Conservation (phyloP, 2,113 vertebrate genomes). For the Epinephelus moara region DNA sequence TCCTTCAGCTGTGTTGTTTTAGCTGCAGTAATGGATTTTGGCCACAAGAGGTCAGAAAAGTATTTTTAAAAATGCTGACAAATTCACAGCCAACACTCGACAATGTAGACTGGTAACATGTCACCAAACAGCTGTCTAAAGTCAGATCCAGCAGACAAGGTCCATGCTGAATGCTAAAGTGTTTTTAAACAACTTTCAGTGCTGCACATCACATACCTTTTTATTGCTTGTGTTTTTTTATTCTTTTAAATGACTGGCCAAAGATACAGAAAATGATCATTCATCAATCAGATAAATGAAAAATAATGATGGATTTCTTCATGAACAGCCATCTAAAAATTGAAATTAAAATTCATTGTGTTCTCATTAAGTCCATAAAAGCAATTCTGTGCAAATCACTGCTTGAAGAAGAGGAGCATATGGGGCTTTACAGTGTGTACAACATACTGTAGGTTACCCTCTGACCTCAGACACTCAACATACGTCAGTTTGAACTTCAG, state of each 20-base stretch:
- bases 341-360: too few species aligned
- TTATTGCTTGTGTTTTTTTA: neutral
- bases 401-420: neutral
- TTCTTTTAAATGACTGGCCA: neutral
- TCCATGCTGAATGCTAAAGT: neutral
- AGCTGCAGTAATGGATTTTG: neutral
- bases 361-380: neutral
- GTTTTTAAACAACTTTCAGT: too few species aligned
- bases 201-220: neutral
- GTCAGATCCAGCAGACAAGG: neutral
- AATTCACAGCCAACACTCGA: neutral
- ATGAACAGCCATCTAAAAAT: too few species aligned
- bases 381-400: neutral
- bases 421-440: neutral
- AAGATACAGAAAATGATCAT: neutral
- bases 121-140: too few species aligned
- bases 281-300: neutral
- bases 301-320: neutral
- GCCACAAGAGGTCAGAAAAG: slow-evolving; percentile 16
- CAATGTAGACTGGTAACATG: too few species aligned
- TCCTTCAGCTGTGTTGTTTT: neutral
- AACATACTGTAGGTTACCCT: neutral
- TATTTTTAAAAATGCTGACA: neutral
- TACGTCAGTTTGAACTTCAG: neutral
- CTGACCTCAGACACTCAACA: neutral